Percentiles rank a stretch among this genome's conserved stretches.
Conservation (phyloP, 2,888 invertebrate genomes). For the Neocrepidodera transversa region DNA sequence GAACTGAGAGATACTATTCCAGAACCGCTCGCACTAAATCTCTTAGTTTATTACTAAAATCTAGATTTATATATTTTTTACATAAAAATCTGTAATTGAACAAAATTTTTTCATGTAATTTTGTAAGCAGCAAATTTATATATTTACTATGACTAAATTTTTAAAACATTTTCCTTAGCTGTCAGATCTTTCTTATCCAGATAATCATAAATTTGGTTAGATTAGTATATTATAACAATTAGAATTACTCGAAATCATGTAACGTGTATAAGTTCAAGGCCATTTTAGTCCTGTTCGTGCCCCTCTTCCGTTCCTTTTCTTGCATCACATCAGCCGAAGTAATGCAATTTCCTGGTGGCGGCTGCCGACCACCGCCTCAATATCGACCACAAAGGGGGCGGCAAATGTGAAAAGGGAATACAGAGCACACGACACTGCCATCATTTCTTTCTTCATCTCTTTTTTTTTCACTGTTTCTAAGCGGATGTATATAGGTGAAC, state of each 20-base stretch:
- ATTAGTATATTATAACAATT: no score
- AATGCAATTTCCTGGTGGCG: conserved; percentile 40
- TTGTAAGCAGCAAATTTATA: no score
- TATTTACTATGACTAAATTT: no score
- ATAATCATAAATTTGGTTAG: no score
- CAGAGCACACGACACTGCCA: conserved; percentile 23
- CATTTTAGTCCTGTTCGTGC: not conserved
- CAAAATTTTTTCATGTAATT: no score
- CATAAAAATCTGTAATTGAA: no score
- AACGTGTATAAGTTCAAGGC: conserved; percentile 5
- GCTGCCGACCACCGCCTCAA: conserved; percentile 39
- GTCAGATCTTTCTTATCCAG: no score
- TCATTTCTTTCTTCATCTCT: conserved; percentile 19
- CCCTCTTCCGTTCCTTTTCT: conserved; percentile 17
- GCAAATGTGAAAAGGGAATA: conserved; percentile 20
- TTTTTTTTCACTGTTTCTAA: conserved; percentile 15
- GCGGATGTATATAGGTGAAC: conserved; percentile 5
- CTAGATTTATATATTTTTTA: no score
- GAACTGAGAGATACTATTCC: no score
- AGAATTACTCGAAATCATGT: conserved; percentile 1
- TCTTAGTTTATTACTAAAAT: no score
- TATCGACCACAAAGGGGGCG: conserved; percentile 38
- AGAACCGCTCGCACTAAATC: no score
- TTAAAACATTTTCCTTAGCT: no score
- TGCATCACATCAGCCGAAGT: conserved; percentile 28